Evolutionary conservation across 2,113 vertebrate genomes (phyloP), one percentile per base, ranked within the genome.

Genomic region (Corythaixoides concolor): DNA sequence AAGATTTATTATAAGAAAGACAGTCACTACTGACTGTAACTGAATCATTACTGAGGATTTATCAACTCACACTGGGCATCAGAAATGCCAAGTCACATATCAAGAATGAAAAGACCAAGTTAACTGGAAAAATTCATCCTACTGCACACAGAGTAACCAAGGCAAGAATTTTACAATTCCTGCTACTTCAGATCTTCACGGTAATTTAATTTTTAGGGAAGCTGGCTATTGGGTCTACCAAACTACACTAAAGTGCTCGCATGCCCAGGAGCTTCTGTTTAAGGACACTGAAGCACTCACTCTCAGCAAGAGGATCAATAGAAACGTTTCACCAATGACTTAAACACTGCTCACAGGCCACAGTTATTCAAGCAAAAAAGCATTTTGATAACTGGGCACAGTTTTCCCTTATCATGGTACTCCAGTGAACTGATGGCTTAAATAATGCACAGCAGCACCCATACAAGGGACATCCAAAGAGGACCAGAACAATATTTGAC

Each of bases 151-250:
- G 39, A 62, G 16, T 41, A 77, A 53, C 6, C 1, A 1, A 24
- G 23, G 35, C 28, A 63, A 58, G 59, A 84, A 32, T 45, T 79
- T 26, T 30, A 24, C n/a, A 47, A 6, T 17, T 50, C 39, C 59
- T 70, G 8, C 35, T 56, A 9, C 28, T 88, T 62, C 0, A 0
- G 10, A 33, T 23, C 37, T 59, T 39, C 26, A 14, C 0, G 3
- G 28, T 2, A 58, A 49, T n/a, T 58, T 30, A 43, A 33, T 67
- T 86, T 85, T 66, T 22, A 53, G 15, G 37, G 28, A 78, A 63
- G 11, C 6, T 60, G n/a, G 11, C 6, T 50, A 17, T 30, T n/a
- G 7, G 12, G 15, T 73, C 80, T 69, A 49, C 33, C 62, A 79
- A 86, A 45, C 32, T 28, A 67, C 45, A 37, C 24, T 27, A 0